Evolutionary conservation across 2,888 invertebrate species (phyloP).

Genomic region (Drosophila cognata): DNA sequence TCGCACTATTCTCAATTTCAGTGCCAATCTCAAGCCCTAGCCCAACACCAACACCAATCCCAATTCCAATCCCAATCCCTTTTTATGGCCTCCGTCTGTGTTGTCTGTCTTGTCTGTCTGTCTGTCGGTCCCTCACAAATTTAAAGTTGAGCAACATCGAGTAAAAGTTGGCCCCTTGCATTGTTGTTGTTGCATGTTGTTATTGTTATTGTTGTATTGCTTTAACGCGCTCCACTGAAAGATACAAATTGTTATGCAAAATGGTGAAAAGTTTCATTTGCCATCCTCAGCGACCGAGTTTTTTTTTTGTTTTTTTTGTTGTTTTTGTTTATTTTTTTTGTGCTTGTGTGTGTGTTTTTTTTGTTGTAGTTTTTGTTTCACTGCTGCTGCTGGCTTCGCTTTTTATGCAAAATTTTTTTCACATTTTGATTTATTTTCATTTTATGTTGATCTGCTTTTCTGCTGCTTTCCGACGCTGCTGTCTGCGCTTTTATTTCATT

Average conservation of each 20-base stretch:
- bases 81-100: constrained; percentile 54
- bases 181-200: constrained; percentile 30
- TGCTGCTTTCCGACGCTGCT: constrained; percentile 43
- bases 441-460: constrained; percentile 79
- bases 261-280: constrained; percentile 81
- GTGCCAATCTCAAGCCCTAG: constrained; percentile 47
- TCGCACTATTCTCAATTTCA: constrained; percentile 14
- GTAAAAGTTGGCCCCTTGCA: constrained; percentile 76
- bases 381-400: constrained; percentile 40
- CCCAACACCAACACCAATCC: constrained; percentile 46
- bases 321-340: background rate
- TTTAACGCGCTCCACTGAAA: constrained; percentile 80
- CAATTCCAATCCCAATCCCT: constrained; percentile 48
- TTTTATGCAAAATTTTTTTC: constrained; percentile 66
- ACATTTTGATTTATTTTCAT: constrained; percentile 77
- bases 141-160: constrained; percentile 75
- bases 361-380: constrained; percentile 21
- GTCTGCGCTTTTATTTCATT: constrained; percentile 74
- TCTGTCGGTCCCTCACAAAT: constrained; percentile 43
- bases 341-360: background rate
- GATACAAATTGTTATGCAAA: constrained; percentile 81
- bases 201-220: constrained; percentile 45
- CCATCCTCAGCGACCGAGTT: constrained; percentile 62
- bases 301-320: constrained; percentile 20
- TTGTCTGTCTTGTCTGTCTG: background rate